A percentile compares a stretch with the other conserved stretches of the same genome.
phyloP scores from a whole-genome alignment of 2,888 invertebrate genomes.

The Cancer borealis region DNA sequence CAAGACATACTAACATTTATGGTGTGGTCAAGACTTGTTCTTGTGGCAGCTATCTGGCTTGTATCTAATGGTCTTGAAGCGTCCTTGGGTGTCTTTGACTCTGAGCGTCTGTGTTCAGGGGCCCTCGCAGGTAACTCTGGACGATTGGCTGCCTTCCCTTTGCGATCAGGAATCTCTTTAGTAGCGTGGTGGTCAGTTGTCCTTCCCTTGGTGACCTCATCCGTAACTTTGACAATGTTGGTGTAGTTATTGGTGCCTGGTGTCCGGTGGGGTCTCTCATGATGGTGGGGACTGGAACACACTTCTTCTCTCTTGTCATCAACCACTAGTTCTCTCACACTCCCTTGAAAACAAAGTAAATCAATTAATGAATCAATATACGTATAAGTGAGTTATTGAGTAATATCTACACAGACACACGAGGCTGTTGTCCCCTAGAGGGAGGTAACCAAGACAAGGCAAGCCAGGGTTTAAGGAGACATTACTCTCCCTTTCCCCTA shows the following conservation, averaged over 20 bases:
- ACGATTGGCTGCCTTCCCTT: neutral
- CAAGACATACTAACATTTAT: conserved; percentile 63
- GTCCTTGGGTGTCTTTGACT: conserved; percentile 22
- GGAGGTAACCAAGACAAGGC: no score
- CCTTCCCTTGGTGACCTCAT: conserved; percentile 5
- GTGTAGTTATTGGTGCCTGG: neutral
- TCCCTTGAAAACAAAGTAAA: neutral
- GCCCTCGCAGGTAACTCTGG: neutral
- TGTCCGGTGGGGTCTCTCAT: neutral
- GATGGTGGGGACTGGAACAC: neutral
- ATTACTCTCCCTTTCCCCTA: no score
- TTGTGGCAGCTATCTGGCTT: conserved; percentile 62
- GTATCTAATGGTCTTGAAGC: conserved; percentile 12
- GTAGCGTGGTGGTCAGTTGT: neutral
- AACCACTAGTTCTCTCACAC: neutral
- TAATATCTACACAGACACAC: no score
- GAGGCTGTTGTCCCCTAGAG: no score
- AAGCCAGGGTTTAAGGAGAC: no score
- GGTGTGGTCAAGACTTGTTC: conserved; percentile 69
- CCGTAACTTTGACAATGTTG: neutral
- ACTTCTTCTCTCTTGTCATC: neutral
- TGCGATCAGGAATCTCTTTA: neutral
- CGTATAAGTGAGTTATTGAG: neutral
- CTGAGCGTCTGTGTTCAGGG: neutral
- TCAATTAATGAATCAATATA: neutral